Conservation (phyloP, 2,113 vertebrate genomes). For the Lethenteron reissneri region DNA sequence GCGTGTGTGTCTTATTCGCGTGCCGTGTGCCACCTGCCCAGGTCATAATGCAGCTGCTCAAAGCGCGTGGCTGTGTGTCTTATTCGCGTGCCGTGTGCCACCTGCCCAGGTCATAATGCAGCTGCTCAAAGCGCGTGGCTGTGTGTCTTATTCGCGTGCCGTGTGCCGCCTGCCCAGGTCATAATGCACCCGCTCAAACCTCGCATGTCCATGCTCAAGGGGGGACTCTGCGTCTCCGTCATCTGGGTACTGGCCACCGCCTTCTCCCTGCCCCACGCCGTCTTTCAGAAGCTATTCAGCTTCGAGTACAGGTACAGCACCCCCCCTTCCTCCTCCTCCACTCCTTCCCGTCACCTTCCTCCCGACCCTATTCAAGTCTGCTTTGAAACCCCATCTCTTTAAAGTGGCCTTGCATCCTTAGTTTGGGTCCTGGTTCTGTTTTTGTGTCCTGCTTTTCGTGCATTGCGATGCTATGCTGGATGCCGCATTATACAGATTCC, state of each 20-base stretch:
- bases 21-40: conserved; percentile 10
- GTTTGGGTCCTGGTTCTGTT: too few species aligned
- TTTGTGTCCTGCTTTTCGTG: too few species aligned
- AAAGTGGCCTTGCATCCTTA: too few species aligned
- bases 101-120: conserved; percentile 32
- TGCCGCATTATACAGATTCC: too few species aligned
- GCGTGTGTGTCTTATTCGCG: too few species aligned
- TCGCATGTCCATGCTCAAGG: conserved; percentile 29
- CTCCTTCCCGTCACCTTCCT: background rate
- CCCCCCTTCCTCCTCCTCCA: background rate
- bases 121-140: conserved; percentile 23
- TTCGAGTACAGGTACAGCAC: conserved; percentile 30
- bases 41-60: conserved; percentile 39
- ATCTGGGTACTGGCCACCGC: conserved; percentile 42
- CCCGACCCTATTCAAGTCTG: background rate
- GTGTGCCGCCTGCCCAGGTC: conserved; percentile 18
- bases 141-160: too few species aligned
- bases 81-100: too few species aligned
- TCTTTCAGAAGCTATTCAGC: conserved; percentile 33
- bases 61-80: conserved; percentile 13
- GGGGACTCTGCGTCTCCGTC: conserved; percentile 27
- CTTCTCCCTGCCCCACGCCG: conserved; percentile 37
- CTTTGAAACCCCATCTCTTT: too few species aligned
- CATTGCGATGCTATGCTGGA: too few species aligned
- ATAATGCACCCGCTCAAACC: conserved; percentile 36